phyloP scores from a whole-genome alignment of 2,797 vertebrate species.

The Strix occidentalis region DNA sequence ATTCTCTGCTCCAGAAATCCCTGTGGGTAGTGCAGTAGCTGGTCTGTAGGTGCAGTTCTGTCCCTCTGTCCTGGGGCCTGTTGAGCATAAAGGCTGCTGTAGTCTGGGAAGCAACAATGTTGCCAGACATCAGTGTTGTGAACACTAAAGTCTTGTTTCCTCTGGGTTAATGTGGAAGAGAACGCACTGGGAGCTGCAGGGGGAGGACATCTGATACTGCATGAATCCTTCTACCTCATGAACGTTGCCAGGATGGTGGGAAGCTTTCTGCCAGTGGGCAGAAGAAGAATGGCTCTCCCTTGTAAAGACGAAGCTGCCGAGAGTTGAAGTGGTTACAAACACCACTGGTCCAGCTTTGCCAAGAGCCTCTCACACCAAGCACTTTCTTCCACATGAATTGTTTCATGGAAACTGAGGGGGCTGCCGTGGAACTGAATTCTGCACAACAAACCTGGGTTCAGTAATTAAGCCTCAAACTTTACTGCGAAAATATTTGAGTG shows the following conservation, averaged over 20 bases:
- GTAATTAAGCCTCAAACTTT: constrained; percentile 28
- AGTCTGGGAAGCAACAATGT: neutral
- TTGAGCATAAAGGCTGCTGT: neutral
- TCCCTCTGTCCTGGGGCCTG: neutral
- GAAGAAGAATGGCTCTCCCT: neutral
- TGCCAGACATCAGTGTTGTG: neutral
- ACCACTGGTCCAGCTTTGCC: neutral
- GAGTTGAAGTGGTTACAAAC: neutral
- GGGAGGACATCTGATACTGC: neutral
- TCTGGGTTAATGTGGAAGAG: neutral
- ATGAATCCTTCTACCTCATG: neutral
- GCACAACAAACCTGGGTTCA: neutral
- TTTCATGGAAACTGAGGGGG: neutral
- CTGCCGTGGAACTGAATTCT: neutral
- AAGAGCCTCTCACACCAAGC: neutral
- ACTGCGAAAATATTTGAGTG: neutral
- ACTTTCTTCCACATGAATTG: neutral
- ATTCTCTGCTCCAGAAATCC: neutral
- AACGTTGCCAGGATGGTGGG: neutral
- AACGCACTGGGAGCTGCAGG: neutral
- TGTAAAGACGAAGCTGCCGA: neutral
- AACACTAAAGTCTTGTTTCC: neutral
- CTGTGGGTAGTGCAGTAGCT: neutral
- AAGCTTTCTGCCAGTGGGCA: neutral
- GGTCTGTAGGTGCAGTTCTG: neutral